phyloP scores from a whole-genome alignment of 2,113 vertebrate species.

The Beaufortia kweichowensis region DNA sequence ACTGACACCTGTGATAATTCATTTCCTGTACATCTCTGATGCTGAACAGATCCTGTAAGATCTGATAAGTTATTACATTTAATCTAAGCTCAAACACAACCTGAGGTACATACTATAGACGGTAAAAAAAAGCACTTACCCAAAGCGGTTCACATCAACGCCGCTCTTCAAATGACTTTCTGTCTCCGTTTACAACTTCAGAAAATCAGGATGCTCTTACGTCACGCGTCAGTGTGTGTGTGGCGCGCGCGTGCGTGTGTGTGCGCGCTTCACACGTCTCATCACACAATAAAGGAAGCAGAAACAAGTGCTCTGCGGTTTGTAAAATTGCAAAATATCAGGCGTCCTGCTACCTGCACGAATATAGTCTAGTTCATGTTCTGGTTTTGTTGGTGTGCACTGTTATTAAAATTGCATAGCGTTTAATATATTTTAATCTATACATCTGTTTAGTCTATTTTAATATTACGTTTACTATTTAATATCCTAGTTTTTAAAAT shows the following conservation, averaged over 20 bases:
- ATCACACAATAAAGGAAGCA: constrained; percentile 12
- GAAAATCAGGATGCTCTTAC: background rate
- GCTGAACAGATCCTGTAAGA: too few relatives aligned
- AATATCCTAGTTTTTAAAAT: too few relatives aligned
- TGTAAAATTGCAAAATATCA: background rate
- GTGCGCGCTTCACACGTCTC: background rate
- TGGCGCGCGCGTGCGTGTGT: background rate
- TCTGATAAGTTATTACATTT: background rate
- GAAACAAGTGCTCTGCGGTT: constrained; percentile 10
- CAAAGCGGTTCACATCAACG: background rate
- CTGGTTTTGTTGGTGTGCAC: background rate
- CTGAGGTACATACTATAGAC: background rate
- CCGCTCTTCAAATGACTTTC: background rate
- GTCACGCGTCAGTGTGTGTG: background rate
- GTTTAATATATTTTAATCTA: too few relatives aligned
- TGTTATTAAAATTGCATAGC: background rate
- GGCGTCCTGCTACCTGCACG: background rate
- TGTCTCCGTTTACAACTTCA: background rate
- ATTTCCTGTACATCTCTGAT: too few relatives aligned
- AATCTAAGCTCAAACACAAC: background rate
- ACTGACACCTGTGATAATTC: background rate
- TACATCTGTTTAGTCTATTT: too few relatives aligned
- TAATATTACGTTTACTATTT: too few relatives aligned
- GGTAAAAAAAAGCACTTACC: background rate
- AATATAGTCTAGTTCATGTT: background rate